Evolutionary conservation across 2,888 invertebrate genomes (phyloP), one percentile per base, ranked within the genome.

Genomic region (Siphlonurus alternatus): DNA sequence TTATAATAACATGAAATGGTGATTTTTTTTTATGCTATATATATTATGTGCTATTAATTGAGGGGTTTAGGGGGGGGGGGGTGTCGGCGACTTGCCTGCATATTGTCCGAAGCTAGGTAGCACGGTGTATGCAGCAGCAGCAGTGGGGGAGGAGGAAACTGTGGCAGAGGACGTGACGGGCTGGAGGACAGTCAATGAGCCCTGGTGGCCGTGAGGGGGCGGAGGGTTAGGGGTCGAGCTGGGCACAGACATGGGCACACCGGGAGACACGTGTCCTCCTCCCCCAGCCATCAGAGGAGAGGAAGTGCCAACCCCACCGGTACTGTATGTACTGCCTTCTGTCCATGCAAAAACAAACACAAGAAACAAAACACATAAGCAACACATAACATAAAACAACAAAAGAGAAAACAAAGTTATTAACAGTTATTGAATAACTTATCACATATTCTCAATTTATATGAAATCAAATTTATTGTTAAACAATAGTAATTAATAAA

Each of bases 111-210:
- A 64, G 61, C 64, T 64, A 19, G 64, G 64, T 53, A 64, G 64
- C 53, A 64, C 53, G 25, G 63, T 61, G 64, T 64, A 64, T 2
- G 64, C 61, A 10, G 64, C 61, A 2, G 64, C 61, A 1, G 64
- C 53, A n/a, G 61, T 23, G 1, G 64, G 20, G 20, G 60, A 59
- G 15, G 64, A 60, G 59, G 63, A 25, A 2, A 38, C 25, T 19
- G 59, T 19, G 24, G 51, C 59, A 23, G 74, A 72, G 67, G 74
- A 72, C 69, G 74, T 70, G 71, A 73, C 75, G 67, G 74, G 74
- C 69, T 74, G 75, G 70, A 74, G 71, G 68, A 74, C 72, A 68
- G 74, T 73, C 68, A 75, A 73, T 63, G 75, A 74, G 71, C 75
- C 74, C 67, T 75, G 75, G 69, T 75, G 75, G 66, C 74, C 75